Evolutionary conservation across 2,888 invertebrate genomes (phyloP).

Genomic region (Endotricha flammealis): DNA sequence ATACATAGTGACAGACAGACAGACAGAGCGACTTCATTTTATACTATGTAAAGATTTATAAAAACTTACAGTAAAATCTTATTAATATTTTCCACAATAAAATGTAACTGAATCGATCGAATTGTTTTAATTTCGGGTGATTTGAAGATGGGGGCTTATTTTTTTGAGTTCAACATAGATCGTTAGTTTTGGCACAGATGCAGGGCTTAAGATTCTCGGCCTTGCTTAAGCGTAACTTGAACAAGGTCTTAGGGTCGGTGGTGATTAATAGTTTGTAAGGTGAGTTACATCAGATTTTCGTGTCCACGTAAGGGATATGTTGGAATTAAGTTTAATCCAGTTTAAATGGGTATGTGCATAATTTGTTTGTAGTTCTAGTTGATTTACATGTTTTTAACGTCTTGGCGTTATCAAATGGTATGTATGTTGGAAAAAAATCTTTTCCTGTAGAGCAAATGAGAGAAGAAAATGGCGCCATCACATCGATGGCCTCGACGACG

Average conservation of each 20-base stretch:
- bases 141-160: slow-evolving; percentile 19
- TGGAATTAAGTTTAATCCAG: slow-evolving; percentile 1
- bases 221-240: slow-evolving; percentile 32
- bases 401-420: no score
- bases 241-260: slow-evolving; percentile 25
- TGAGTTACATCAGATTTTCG: slow-evolving; percentile 55
- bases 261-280: slow-evolving; percentile 65
- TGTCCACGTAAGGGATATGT: slow-evolving; percentile 35
- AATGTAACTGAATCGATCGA: not conserved
- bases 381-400: no score
- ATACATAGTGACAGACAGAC: no score
- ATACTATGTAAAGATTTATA: no score
- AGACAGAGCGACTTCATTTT: no score
- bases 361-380: no score
- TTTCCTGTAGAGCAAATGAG: no score
- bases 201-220: slow-evolving; percentile 37
- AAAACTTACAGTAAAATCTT: no score
- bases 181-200: slow-evolving; percentile 68
- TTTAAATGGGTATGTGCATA: not conserved
- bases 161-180: slow-evolving; percentile 39
- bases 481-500: no score
- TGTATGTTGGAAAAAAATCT: no score
- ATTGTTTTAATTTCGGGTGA: slow-evolving; percentile 4
- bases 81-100: no score
- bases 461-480: no score